Base-by-base conservation (phyloP, 23 tunicate species). In the Ciona savignyi region DNA sequence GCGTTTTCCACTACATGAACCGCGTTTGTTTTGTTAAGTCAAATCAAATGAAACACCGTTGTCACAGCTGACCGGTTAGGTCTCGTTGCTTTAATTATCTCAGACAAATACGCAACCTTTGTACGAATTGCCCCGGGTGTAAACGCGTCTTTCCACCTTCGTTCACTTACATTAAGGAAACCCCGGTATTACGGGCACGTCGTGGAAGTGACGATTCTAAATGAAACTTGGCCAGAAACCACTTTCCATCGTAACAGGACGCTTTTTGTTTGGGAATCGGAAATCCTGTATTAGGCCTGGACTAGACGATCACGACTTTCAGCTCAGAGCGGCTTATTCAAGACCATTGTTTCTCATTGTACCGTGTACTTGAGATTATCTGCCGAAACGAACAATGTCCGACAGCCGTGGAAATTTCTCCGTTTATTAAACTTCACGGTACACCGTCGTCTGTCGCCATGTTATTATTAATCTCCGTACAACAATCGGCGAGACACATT, bases 311-410 rank as follows among this genome's bases (percentile, higher is more conserved):
- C 56, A 42, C 56, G 56, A 42, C 15, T 42, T 42, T 15, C 56
- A 42, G 56, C 56, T 42, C 56, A 42, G 56, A 42, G 11, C 11
- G 56, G 11, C 56, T 42, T 15, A 42, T 42, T 42, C 15, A 9
- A 6, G 9, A 42, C 56, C 56, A 42, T 42, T 42, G 56, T 42
- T 42, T 42, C 56, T 9, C 56, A 42, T 42, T 42, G 56, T 42
- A 42, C 56, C 56, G 56, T 42, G 56, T 42, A 42, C 56, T 42
- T 42, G 56, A 42, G 56, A 42, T 42, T 42, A 42, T 42, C 56
- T 9, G 9, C 56, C 11, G 15, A 42, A 42, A 15, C 56, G 56
- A 15, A 42, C 56, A 42, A 15, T 42, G 56, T 42, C n/a, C 56
- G 56, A 42, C 56, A 42, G 56, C 56, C 15, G 15, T 6, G 56